Conservation (phyloP, 53 echinoderm and acorn worm species). For the Zoroaster sp. region DNA sequence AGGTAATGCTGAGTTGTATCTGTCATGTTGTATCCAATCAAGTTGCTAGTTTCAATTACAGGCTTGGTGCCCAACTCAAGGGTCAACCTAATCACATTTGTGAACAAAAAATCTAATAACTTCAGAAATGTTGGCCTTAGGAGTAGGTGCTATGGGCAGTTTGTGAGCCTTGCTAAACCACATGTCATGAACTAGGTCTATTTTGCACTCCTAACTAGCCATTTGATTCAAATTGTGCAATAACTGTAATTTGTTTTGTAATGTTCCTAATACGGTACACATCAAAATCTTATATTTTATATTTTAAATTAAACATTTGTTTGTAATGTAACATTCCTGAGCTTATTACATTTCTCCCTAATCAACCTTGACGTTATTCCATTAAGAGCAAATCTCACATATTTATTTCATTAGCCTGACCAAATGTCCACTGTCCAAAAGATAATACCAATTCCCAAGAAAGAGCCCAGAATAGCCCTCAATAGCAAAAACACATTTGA, state of each 20-base stretch:
- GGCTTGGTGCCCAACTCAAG: background rate
- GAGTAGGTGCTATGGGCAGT: background rate
- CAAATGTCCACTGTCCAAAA: background rate
- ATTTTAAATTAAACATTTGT: background rate
- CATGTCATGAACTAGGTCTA: too few species aligned
- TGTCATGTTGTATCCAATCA: constrained; percentile 37
- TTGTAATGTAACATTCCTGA: background rate
- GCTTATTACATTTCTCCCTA: background rate
- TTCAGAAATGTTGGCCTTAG: background rate
- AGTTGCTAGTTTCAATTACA: constrained; percentile 1
- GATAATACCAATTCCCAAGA: constrained; percentile 1
- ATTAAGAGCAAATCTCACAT: constrained; percentile 32
- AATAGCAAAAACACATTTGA: constrained; percentile 37
- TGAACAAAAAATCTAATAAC: constrained; percentile 43
- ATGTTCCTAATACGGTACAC: background rate
- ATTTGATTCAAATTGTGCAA: background rate
- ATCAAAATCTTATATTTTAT: background rate
- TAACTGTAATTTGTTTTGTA: background rate
- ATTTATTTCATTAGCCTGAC: constrained; percentile 26
- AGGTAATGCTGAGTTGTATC: background rate
- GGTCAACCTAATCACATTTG: constrained; percentile 43
- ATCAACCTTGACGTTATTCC: constrained; percentile 10
- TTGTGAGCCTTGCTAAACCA: background rate
- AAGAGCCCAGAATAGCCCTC: background rate
- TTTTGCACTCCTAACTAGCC: background rate